Conservation (phyloP, 2,113 vertebrate species). For the Charina bottae region DNA sequence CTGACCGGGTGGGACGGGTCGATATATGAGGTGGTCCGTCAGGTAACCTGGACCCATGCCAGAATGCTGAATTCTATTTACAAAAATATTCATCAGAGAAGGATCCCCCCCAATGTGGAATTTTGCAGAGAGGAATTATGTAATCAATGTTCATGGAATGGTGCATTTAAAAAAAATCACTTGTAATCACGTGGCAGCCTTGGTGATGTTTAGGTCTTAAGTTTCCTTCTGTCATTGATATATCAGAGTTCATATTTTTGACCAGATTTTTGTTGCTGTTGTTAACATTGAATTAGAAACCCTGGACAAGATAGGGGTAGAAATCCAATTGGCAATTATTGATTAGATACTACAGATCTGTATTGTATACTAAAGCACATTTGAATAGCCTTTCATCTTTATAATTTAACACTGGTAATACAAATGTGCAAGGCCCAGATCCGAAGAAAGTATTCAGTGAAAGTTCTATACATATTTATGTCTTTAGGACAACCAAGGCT, state of each 20-base stretch:
- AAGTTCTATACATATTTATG: background rate
- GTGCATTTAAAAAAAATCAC: background rate
- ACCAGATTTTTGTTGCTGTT: background rate
- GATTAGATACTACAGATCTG: background rate
- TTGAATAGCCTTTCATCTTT: conserved; percentile 9
- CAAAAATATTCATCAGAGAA: background rate
- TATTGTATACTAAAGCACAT: background rate
- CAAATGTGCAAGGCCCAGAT: background rate
- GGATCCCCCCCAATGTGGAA: background rate
- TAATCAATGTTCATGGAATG: background rate
- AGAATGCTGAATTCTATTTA: background rate
- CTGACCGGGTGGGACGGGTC: no score
- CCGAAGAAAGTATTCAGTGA: background rate
- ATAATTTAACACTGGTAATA: conserved; percentile 1
- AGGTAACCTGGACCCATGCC: no score
- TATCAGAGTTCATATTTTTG: background rate
- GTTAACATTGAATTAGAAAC: conserved; percentile 7
- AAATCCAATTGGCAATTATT: background rate
- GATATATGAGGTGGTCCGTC: no score
- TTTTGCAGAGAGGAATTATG: background rate
- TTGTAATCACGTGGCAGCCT: fast-evolving
- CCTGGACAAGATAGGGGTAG: background rate
- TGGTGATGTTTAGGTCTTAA: background rate
- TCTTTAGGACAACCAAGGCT: background rate
- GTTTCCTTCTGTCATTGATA: fast-evolving